Base-by-base conservation (phyloP, 2,888 invertebrate species). In the Diabrotica balteata region DNA sequence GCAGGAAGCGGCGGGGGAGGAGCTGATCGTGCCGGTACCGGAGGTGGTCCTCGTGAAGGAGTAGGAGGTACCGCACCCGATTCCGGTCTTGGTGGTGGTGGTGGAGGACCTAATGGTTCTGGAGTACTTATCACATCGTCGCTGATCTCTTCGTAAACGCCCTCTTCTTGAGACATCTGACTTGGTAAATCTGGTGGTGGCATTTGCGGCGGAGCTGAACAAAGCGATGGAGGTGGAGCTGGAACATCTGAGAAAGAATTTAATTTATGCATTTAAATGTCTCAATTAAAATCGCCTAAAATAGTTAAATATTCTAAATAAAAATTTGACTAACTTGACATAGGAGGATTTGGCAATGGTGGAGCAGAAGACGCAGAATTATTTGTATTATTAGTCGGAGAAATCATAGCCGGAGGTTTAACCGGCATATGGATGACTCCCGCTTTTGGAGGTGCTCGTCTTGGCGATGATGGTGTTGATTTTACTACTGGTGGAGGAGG, bases 1-100 rank as follows among this genome's bases (percentile, higher is more conserved):
- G 90, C 90, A 5, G 91, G 91, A 72, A 91, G 82, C 0, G 91
- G 91, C 22, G 91, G 91, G 7, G 91, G 91, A 11, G 84, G 88
- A 63, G 84, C 87, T 73, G 84, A 86, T 71, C 87, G 85, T 66
- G 84, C 86, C 4, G 88, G 85, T 45, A 89, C 88, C 0, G 88
- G 85, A 1, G 87, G 84, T 17, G 84, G 84, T 71, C 72, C 83
- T 79, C 78, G 79, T 49, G 90, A 88, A 8, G 87, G 85, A n/a
- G 90, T 79, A 7, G 90, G 88, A 2, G 90, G 89, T 22, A 88
- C 86, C 43, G 17, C 55, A 17, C 88, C 86, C 7, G 88, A 86
- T 50, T 87, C 87, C 0, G 87, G 85, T 74, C 84, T 67, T 9
- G 71, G 86, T 72, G 76, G 81, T 59, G 85, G 86, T 57, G 86